Evolutionary conservation across 2,888 invertebrate species (phyloP), one percentile per base, ranked within the genome.

Genomic region (Lepidonotus clava): DNA sequence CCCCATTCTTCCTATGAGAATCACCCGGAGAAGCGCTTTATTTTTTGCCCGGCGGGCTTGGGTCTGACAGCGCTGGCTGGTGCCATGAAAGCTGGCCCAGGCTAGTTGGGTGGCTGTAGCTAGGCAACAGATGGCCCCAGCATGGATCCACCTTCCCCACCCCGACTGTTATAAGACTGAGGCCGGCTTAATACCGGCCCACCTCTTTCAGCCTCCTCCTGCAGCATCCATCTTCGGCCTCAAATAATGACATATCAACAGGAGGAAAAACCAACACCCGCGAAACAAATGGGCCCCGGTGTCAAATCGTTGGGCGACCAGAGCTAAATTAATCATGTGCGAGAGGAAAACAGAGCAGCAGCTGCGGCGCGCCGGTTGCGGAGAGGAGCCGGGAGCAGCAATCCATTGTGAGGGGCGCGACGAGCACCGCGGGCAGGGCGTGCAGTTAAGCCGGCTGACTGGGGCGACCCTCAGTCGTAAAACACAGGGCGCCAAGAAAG

Each of bases 1-100:
- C 87, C 14, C 77, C 85, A 41, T 87, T 87, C 80, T 87, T 87
- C 77, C 66, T 83, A n/a, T 77, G 85, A 21, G 67, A 61, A 67
- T 87, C 87, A 41, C 77, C 41, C 36, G 56, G 56, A 40, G 85
- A 51, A 28, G n/a, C 83, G 66, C 77, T 80, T 86, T 87, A 36
- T 86, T 85, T 46, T 87, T 87, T n/a, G n/a, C 66, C 21, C 41
- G 14, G 40, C 40, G 56, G 51, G 66, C n/a, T 46, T 40, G 46
- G 46, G 8, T 83, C 67, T 76, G 84, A 56, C 56, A 56, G 77
- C 83, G 38, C 36, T 34, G 32, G 24, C 38, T 34, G 40, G 38
- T 46, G 28, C 41, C 41, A 53, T 84, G 61, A 51, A 53, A 34
- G 86, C 38, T 51, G 34, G 36, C 18, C 8, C 61, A 0, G 51